Percentiles rank a stretch among this genome's conserved stretches.
Conservation (phyloP, 2,113 vertebrate species). For the Serinus canaria region DNA sequence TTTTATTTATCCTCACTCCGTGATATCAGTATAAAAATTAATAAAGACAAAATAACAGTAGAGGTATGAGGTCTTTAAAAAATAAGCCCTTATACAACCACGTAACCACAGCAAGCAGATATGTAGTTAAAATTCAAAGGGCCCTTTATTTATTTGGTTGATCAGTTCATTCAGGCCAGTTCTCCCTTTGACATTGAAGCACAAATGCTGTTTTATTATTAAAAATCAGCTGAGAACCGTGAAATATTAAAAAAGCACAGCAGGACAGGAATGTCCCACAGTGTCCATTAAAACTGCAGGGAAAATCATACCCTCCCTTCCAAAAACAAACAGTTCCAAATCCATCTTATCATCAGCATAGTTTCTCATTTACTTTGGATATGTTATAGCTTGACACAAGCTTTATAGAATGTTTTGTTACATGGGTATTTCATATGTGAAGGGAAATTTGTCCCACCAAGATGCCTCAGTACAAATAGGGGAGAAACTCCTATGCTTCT, state of each 20-base stretch:
- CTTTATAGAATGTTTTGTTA: neutral
- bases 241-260: neutral
- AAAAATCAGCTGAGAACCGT: neutral
- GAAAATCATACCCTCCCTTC: neutral
- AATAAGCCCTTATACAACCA: neutral
- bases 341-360: neutral
- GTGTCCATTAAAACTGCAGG: neutral
- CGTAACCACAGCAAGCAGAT: neutral
- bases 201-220: slow-evolving; percentile 2
- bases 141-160: neutral
- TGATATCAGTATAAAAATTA: neutral
- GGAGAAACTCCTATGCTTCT: neutral
- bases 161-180: neutral
- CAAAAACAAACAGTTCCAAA: neutral
- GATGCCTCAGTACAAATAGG: neutral
- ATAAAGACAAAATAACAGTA: neutral
- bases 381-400: neutral
- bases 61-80: neutral
- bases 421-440: neutral
- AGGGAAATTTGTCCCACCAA: neutral
- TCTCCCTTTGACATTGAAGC: neutral
- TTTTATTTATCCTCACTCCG: neutral
- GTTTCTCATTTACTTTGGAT: neutral
- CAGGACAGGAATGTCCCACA: neutral
- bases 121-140: neutral